Percentiles rank a stretch among this genome's conserved stretches.
These are phyloP conservation scores for Drosophila nigricruria DNA, from an alignment of 2,888 invertebrate species.

Conservation along the genomic window DNA sequence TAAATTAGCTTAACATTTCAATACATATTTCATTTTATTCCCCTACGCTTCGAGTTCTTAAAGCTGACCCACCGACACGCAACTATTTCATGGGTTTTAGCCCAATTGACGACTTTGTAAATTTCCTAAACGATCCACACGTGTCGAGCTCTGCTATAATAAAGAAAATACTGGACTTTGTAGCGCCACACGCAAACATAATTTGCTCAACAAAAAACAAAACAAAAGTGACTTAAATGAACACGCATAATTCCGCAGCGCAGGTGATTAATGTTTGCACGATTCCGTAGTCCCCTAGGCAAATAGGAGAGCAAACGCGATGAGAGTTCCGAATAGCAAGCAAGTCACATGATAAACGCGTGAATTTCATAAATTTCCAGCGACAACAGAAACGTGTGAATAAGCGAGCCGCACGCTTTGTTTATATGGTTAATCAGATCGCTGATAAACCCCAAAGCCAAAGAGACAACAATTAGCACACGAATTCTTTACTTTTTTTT, in stretches of 20 bases:
- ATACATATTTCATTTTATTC: neutral
- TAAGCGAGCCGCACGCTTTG: constrained; percentile 60
- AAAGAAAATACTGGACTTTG: constrained; percentile 31
- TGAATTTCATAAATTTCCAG: constrained; percentile 58
- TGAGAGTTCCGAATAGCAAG: constrained; percentile 16
- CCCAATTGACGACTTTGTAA: constrained; percentile 26
- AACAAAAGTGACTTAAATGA: constrained; percentile 14
- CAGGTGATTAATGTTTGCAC: constrained; percentile 64
- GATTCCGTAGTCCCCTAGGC: constrained; percentile 36
- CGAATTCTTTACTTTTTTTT: constrained; percentile 2
- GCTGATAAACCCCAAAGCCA: constrained; percentile 53
- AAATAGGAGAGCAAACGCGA: constrained; percentile 22
- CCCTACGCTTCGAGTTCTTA: neutral
- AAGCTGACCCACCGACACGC: constrained; percentile 17
- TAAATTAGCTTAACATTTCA: neutral
- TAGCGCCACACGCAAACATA: constrained; percentile 39
- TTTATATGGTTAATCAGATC: constrained; percentile 65
- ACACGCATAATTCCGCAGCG: constrained; percentile 41
- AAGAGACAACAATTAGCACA: constrained; percentile 30
- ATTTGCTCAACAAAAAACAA: constrained; percentile 10
- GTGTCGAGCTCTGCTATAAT: constrained; percentile 44
- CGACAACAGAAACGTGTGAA: constrained; percentile 74
- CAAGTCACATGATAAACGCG: constrained; percentile 74
- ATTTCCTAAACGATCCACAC: constrained; percentile 52
- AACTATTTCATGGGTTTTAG: constrained; percentile 13